phyloP scores from a whole-genome alignment of 2,888 invertebrate genomes.

The Drosophila affinis region DNA sequence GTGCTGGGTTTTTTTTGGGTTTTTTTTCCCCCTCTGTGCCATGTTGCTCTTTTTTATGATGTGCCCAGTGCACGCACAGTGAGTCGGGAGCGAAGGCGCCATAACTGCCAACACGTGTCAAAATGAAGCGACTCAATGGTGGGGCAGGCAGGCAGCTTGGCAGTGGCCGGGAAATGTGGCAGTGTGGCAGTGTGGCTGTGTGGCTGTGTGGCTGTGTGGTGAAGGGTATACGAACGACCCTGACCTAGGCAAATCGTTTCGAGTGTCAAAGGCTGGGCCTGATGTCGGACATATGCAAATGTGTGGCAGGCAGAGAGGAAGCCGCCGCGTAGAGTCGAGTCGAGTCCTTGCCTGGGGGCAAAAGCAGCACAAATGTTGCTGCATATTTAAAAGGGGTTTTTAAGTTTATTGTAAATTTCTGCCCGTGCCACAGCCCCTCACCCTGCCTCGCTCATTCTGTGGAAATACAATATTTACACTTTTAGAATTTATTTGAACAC shows the following conservation, averaged over 20 bases:
- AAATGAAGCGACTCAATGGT: constrained; percentile 58
- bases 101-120: constrained; percentile 76
- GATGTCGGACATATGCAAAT: constrained; percentile 67
- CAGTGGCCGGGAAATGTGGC: constrained; percentile 5
- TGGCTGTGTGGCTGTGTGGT: not conserved
- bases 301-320: constrained; percentile 24
- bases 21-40: constrained; percentile 40
- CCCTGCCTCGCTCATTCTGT: not conserved
- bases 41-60: constrained; percentile 56
- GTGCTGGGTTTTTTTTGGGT: constrained; percentile 32
- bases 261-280: constrained; percentile 69
- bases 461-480: constrained; percentile 71
- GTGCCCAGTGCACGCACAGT: constrained; percentile 45
- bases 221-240: constrained; percentile 52
- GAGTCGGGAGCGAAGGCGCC: constrained; percentile 48
- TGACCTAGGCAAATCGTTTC: constrained; percentile 74
- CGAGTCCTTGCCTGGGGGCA: constrained; percentile 21
- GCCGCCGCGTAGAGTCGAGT: not conserved
- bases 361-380: constrained; percentile 45
- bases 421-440: not conserved
- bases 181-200: not conserved
- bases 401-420: constrained; percentile 50
- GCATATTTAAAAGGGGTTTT: constrained; percentile 65
- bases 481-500: constrained; percentile 70
- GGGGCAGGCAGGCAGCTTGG: constrained; percentile 11